These are phyloP conservation scores for Cephonodes hylas DNA, from an alignment of 2,888 invertebrate species.

Conservation along the genomic window DNA sequence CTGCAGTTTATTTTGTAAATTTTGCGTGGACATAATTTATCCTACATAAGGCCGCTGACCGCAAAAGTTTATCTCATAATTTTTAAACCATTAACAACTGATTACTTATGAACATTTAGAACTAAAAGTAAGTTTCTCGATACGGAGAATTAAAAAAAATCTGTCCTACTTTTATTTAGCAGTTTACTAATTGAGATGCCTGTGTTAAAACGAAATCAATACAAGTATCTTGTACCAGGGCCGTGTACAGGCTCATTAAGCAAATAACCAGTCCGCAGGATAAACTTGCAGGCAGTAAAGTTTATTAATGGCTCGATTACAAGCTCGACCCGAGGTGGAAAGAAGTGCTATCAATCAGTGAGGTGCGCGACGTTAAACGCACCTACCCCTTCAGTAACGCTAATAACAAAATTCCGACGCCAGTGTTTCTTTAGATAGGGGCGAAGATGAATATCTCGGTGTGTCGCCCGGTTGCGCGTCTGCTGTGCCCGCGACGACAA, in stretches of 20 bases:
- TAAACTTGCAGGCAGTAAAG: slow-evolving; percentile 79
- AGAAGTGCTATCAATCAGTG: slow-evolving; percentile 81
- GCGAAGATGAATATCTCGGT: slow-evolving; percentile 76
- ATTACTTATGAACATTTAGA: too few species aligned
- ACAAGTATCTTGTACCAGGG: slow-evolving; percentile 64
- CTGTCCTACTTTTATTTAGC: too few species aligned
- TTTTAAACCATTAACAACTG: too few species aligned
- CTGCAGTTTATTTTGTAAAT: slow-evolving; percentile 48
- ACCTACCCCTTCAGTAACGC: slow-evolving; percentile 73
- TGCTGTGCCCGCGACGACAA: slow-evolving; percentile 22
- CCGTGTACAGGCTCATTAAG: slow-evolving; percentile 78
- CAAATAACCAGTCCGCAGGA: slow-evolving; percentile 78
- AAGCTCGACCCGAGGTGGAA: slow-evolving; percentile 80
- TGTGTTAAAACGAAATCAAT: slow-evolving; percentile 41
- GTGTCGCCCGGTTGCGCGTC: slow-evolving; percentile 52
- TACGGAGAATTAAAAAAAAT: too few species aligned
- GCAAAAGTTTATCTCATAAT: neutral
- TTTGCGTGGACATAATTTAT: slow-evolving; percentile 12
- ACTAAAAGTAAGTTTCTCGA: too few species aligned
- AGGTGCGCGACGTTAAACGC: slow-evolving; percentile 75
- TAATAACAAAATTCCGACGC: slow-evolving; percentile 80
- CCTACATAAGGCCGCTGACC: neutral
- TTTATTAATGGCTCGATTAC: slow-evolving; percentile 82
- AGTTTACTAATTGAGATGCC: neutral
- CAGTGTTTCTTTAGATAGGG: slow-evolving; percentile 75